These are phyloP conservation scores for Beaufortia kweichowensis DNA, from an alignment of 2,113 vertebrate species.

Conservation along the genomic window DNA sequence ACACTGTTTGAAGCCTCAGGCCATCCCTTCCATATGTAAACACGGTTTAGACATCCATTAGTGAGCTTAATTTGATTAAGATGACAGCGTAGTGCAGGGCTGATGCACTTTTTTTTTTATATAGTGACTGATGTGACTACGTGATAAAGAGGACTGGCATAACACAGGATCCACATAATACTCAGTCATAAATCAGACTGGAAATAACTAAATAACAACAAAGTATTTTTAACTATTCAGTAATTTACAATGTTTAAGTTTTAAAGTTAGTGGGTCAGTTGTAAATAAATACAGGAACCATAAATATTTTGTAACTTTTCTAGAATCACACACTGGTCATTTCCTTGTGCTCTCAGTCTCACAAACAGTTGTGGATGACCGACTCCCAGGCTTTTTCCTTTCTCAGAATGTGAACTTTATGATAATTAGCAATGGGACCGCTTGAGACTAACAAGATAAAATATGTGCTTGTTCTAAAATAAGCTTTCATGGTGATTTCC, in stretches of 20 bases:
- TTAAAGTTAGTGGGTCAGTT: background rate
- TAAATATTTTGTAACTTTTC: background rate
- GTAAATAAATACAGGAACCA: background rate
- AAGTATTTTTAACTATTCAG: no score
- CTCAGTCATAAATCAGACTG: no score
- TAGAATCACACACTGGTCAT: background rate
- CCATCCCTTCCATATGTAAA: constrained; percentile 9
- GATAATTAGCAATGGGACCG: background rate
- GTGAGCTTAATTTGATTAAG: constrained; percentile 33
- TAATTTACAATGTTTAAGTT: no score
- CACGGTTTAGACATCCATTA: constrained; percentile 37
- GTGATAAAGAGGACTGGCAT: constrained; percentile 22
- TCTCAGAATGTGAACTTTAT: background rate
- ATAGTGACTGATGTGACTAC: constrained; percentile 35
- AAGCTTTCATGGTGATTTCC: background rate
- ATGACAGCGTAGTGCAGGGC: constrained; percentile 14
- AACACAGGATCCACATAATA: no score
- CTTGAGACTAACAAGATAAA: background rate
- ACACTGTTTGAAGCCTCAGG: constrained; percentile 38
- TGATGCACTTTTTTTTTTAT: constrained; percentile 1
- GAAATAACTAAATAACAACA: no score
- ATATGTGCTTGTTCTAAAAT: background rate
- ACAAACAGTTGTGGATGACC: background rate
- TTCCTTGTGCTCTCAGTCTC: background rate
- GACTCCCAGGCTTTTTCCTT: background rate